Percentiles rank a stretch among this genome's conserved stretches.
These are phyloP conservation scores for Thaumetopoea pityocampa DNA, from an alignment of 1,140 invertebrate genomes.

Conservation along the genomic window DNA sequence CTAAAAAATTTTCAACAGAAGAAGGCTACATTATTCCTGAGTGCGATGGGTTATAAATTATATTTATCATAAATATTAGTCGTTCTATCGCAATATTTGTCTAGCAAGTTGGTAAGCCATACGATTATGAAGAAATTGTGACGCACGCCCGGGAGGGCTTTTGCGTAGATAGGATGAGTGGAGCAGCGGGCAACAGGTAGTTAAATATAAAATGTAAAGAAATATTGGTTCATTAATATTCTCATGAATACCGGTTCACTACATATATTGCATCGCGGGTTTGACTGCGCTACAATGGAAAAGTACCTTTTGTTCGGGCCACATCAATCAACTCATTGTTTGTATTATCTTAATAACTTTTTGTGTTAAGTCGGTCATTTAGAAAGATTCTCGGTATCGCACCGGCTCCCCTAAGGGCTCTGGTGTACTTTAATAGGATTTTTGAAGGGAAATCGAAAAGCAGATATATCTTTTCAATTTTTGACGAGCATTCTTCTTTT, in stretches of 20 bases:
- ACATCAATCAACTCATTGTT: slow-evolving; percentile 70
- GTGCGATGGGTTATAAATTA: no score
- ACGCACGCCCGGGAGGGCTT: no score
- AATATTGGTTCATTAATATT: slow-evolving; percentile 53
- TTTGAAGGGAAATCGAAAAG: slow-evolving; percentile 31
- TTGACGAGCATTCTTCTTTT: no score
- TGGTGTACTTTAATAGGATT: slow-evolving; percentile 49
- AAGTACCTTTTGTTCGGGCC: slow-evolving; percentile 52
- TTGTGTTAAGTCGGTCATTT: slow-evolving; percentile 64
- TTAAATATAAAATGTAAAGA: slow-evolving; percentile 29
- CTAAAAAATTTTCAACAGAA: no score
- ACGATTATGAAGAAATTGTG: no score
- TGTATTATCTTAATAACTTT: slow-evolving; percentile 70
- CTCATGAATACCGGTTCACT: slow-evolving; percentile 62
- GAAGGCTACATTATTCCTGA: no score
- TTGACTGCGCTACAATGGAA: slow-evolving; percentile 47
- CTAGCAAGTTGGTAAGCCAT: no score
- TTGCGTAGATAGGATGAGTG: no score
- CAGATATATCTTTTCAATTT: neutral
- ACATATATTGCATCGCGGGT: slow-evolving; percentile 23
- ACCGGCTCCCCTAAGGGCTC: slow-evolving; percentile 21
- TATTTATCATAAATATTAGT: no score
- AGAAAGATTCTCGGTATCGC: slow-evolving; percentile 57
- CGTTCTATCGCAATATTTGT: no score
- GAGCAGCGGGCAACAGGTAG: no score